These are phyloP conservation scores for Thecocarcelia acutangulata DNA, from an alignment of 2,888 invertebrate genomes.

Conservation along the genomic window DNA sequence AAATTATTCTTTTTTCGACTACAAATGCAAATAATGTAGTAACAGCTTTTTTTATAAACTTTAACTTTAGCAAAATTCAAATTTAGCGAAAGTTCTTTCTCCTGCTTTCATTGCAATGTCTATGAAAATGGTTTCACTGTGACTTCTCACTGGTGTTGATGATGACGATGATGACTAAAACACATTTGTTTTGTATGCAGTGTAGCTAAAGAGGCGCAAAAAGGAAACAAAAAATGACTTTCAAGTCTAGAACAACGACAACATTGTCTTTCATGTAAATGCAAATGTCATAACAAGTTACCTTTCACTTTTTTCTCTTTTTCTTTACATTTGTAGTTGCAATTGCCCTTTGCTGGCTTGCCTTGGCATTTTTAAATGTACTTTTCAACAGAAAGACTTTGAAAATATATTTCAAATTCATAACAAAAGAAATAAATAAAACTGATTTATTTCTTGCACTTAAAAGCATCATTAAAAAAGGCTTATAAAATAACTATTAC, in stretches of 20 bases:
- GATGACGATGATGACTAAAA: slow-evolving; percentile 47
- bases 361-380: slow-evolving; percentile 58
- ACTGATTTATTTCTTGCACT: slow-evolving; percentile 29
- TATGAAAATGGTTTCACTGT: slow-evolving; percentile 1
- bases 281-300: slow-evolving; percentile 69
- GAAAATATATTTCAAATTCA: slow-evolving; percentile 5
- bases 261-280: slow-evolving; percentile 66
- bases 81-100: too few relatives aligned
- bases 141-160: slow-evolving; percentile 7
- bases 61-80: too few relatives aligned
- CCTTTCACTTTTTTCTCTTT: slow-evolving; percentile 64
- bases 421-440: slow-evolving; percentile 38
- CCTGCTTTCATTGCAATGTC: too few relatives aligned
- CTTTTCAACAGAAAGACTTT: slow-evolving; percentile 33
- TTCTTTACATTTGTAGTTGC: slow-evolving; percentile 37
- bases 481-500: background rate
- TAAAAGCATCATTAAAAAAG: slow-evolving; percentile 17
- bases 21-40: too few relatives aligned
- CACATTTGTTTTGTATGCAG: slow-evolving; percentile 67
- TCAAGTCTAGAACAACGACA: slow-evolving; percentile 58
- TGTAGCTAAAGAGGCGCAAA: slow-evolving; percentile 53
- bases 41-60: too few relatives aligned
- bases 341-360: slow-evolving; percentile 50
- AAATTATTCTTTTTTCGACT: too few relatives aligned
- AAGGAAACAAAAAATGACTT: slow-evolving; percentile 40